phyloP scores from a whole-genome alignment of 2,888 invertebrate genomes.

The Notocelia uddmanniana region DNA sequence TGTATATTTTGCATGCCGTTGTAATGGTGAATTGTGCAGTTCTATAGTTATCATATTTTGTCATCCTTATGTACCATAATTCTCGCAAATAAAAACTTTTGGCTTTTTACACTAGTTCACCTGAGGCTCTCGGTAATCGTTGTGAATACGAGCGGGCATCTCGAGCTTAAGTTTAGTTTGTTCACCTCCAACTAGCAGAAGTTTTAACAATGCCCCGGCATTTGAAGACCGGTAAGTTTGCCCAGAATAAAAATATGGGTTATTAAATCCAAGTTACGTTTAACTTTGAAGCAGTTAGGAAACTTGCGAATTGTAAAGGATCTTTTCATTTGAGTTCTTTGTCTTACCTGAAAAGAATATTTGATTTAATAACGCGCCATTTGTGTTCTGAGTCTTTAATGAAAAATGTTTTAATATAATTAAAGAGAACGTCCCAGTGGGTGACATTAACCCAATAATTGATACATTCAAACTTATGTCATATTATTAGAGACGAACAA shows the following conservation, averaged over 20 bases:
- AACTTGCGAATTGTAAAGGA: constrained; percentile 7
- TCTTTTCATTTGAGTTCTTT: constrained; percentile 2
- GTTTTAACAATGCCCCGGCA: constrained; percentile 38
- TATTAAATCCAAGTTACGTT: constrained; percentile 34
- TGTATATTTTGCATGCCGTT: no score
- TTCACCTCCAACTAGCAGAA: constrained; percentile 31
- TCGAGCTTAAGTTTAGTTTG: constrained; percentile 36
- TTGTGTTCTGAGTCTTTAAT: background rate
- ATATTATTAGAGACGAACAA: no score
- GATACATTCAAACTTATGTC: no score
- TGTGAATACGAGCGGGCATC: constrained; percentile 10
- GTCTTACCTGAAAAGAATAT: background rate
- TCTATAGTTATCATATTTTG: no score
- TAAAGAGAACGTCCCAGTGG: no score
- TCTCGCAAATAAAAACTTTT: no score
- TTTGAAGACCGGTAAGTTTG: constrained; percentile 31
- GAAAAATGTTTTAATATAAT: no score
- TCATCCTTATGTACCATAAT: no score
- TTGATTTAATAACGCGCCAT: background rate
- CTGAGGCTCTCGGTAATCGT: background rate
- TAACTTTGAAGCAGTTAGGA: constrained; percentile 27
- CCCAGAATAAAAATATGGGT: constrained; percentile 18
- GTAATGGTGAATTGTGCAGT: no score
- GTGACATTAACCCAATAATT: no score
- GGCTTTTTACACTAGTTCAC: no score